These are phyloP conservation scores for Rhabditoides inermis DNA, from an alignment of 2,888 invertebrate species.

Conservation along the genomic window DNA sequence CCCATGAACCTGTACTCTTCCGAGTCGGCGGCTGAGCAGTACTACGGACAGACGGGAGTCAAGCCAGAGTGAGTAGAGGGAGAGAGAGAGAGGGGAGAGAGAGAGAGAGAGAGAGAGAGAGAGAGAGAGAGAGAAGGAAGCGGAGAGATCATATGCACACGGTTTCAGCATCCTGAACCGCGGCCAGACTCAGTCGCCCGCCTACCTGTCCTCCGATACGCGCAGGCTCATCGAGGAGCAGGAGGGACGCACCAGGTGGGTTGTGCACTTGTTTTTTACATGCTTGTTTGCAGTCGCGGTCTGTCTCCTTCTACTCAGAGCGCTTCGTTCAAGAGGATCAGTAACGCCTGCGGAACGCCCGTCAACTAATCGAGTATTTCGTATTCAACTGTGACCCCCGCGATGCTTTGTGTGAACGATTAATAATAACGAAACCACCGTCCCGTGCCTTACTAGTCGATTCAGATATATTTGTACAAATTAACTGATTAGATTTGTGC, in stretches of 20 bases:
- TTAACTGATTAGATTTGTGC: too few species aligned
- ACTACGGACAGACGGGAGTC: slow-evolving; percentile 37
- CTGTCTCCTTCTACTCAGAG: slow-evolving; percentile 35
- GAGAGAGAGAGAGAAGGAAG: not conserved
- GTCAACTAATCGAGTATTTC: too few species aligned
- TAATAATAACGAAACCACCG: too few species aligned
- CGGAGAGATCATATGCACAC: not conserved
- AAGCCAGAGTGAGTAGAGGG: slow-evolving; percentile 17
- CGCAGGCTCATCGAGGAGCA: slow-evolving; percentile 18
- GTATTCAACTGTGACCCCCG: too few species aligned
- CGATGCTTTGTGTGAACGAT: too few species aligned
- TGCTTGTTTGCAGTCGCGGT: slow-evolving; percentile 17
- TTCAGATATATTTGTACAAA: too few species aligned
- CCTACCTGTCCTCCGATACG: slow-evolving; percentile 18
- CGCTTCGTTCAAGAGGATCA: slow-evolving; percentile 38
- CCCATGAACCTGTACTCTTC: slow-evolving; percentile 46
- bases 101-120: not conserved
- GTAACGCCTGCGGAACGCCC: slow-evolving; percentile 29
- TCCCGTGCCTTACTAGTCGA: too few species aligned
- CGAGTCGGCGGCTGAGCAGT: slow-evolving; percentile 43
- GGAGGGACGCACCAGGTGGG: slow-evolving; percentile 13
- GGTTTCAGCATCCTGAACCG: not conserved
- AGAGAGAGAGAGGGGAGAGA: too few species aligned
- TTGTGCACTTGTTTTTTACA: slow-evolving; percentile 2
- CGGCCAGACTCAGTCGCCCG: slow-evolving; percentile 4